Conservation (phyloP, 2,797 vertebrate genomes). For the Gobio occitaniae region DNA sequence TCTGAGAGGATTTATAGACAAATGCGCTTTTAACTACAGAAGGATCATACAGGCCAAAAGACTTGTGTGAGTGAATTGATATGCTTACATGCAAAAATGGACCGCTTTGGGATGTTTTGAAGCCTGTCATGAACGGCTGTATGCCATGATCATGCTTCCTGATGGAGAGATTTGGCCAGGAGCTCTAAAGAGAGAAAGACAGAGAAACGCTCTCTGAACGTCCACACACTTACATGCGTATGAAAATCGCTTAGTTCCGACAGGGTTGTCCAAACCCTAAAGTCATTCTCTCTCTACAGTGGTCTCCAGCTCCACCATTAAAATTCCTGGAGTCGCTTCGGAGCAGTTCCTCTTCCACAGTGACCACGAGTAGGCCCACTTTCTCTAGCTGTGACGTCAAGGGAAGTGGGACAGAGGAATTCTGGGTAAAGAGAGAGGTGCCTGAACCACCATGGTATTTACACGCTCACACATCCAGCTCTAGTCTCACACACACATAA, state of each 20-base stretch:
- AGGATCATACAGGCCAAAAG: neutral
- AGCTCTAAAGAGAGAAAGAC: slow-evolving; percentile 9
- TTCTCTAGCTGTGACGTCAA: slow-evolving; percentile 68
- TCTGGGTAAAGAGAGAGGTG: slow-evolving; percentile 68
- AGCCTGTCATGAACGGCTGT: slow-evolving; percentile 76
- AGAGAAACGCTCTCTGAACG: neutral
- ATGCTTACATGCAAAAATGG: slow-evolving; percentile 35
- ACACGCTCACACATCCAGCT: slow-evolving; percentile 47
- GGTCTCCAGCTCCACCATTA: slow-evolving; percentile 28
- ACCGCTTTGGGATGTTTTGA: slow-evolving; percentile 65
- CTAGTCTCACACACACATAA: slow-evolving; percentile 19
- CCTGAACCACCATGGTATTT: slow-evolving; percentile 36
- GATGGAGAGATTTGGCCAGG: slow-evolving; percentile 26
- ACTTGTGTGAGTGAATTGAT: neutral
- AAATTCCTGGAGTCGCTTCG: slow-evolving; percentile 36
- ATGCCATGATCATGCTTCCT: slow-evolving; percentile 72
- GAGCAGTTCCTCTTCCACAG: slow-evolving; percentile 29
- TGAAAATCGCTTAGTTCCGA: slow-evolving; percentile 14
- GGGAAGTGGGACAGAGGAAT: slow-evolving; percentile 76
- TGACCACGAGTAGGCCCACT: slow-evolving; percentile 53
- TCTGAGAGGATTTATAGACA: neutral
- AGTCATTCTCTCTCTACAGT: slow-evolving; percentile 12
- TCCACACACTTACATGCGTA: slow-evolving; percentile 20
- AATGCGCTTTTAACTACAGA: neutral
- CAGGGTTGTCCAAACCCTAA: slow-evolving; percentile 13